Percentiles rank a stretch among this genome's conserved stretches.
phyloP scores from a whole-genome alignment of 2,113 vertebrate genomes.

The Bos indicus region DNA sequence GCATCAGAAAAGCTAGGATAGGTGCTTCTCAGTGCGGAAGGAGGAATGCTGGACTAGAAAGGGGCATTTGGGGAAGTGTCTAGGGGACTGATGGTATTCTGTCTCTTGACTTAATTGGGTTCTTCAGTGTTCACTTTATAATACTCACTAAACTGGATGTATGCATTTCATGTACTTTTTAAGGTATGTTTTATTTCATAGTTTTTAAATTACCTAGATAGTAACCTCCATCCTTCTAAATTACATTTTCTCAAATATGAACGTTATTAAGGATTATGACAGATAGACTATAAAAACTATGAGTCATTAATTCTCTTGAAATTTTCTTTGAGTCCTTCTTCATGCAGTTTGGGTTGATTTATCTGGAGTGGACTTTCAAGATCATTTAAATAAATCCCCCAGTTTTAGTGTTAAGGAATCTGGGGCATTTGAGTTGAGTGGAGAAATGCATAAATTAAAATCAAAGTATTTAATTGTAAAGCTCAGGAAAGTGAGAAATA shows the following conservation, averaged over 20 bases:
- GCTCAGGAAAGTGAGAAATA: conserved; percentile 60
- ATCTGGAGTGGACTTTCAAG: conserved; percentile 40
- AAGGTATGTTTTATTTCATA: conserved; percentile 4
- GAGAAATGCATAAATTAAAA: conserved; percentile 69
- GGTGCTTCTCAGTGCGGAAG: not conserved
- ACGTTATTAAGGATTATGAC: conserved; percentile 44
- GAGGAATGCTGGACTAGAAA: not conserved
- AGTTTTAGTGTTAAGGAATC: conserved; percentile 49
- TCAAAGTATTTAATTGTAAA: conserved; percentile 70
- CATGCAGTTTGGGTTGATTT: conserved; percentile 25
- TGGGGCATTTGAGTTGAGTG: conserved; percentile 45
- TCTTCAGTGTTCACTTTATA: not conserved
- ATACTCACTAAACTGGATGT: not conserved
- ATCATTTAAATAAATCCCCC: conserved; percentile 44
- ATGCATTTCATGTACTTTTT: not conserved
- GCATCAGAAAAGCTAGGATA: not conserved
- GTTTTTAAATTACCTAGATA: conserved; percentile 21
- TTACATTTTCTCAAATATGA: conserved; percentile 34
- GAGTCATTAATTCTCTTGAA: conserved; percentile 62
- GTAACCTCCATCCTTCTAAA: conserved; percentile 16
- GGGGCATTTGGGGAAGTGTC: accelerated
- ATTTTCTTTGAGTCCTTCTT: conserved; percentile 48
- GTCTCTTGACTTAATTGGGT: not conserved
- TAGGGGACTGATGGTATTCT: not conserved
- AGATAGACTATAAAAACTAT: conserved; percentile 37